Conservation (phyloP, 1,140 invertebrate genomes). For the Latrodectus geometricus region DNA sequence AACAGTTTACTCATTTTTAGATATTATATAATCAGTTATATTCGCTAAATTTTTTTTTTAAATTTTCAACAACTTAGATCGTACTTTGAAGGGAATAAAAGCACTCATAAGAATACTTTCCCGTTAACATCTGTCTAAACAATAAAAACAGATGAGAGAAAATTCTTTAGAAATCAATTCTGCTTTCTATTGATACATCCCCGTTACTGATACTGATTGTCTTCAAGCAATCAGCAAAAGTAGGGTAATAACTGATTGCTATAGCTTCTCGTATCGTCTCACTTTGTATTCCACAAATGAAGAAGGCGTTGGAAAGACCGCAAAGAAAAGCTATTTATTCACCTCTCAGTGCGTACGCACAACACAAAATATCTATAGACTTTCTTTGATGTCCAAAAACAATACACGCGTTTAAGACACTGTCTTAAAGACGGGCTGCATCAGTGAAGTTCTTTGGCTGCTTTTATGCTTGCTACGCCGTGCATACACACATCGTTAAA, state of each 20-base stretch:
- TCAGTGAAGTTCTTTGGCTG: constrained; percentile 26
- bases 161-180: neutral
- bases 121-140: neutral
- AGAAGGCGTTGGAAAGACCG: constrained; percentile 19
- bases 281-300: constrained; percentile 20
- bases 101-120: too few relatives aligned
- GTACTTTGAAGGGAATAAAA: too few relatives aligned
- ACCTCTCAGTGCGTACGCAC: neutral
- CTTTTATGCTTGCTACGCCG: constrained; percentile 37
- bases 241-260: constrained; percentile 35
- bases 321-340: constrained; percentile 48
- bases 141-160: constrained; percentile 12
- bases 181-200: neutral
- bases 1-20: too few relatives aligned
- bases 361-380: neutral
- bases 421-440: constrained; percentile 28
- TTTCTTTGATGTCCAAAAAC: constrained; percentile 3
- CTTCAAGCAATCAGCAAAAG: constrained; percentile 18
- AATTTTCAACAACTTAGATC: too few relatives aligned
- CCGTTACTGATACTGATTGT: constrained; percentile 21
- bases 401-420: constrained; percentile 38
- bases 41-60: too few relatives aligned
- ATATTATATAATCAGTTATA: too few relatives aligned
- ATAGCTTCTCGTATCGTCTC: constrained; percentile 20
- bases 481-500: constrained; percentile 19